phyloP scores from a whole-genome alignment of 1,140 invertebrate species.

The Cyclina sinensis region DNA sequence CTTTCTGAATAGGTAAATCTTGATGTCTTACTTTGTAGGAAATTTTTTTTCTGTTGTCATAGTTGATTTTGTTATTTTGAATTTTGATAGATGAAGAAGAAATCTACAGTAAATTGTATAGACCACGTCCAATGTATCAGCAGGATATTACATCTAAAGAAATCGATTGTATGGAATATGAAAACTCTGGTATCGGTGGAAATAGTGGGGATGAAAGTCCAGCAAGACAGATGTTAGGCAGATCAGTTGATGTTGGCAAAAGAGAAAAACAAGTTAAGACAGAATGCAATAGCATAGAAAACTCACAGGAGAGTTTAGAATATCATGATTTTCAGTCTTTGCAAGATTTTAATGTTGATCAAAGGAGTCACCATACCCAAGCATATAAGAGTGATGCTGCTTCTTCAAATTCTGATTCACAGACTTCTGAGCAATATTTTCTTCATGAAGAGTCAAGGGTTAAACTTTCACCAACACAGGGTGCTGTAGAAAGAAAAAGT shows the following conservation, averaged over 20 bases:
- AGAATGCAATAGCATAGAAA: not conserved
- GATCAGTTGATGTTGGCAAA: not conserved
- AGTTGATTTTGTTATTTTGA: too few relatives aligned
- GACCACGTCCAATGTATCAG: conserved; percentile 43
- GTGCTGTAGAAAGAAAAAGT: not conserved
- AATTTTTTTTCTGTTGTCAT: too few relatives aligned
- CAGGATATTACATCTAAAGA: not conserved
- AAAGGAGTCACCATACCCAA: too few relatives aligned
- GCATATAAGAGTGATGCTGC: too few relatives aligned
- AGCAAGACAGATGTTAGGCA: not conserved
- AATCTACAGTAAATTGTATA: conserved; percentile 42
- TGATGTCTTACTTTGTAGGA: too few relatives aligned
- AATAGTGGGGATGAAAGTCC: not conserved
- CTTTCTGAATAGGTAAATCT: too few relatives aligned
- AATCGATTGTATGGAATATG: not conserved
- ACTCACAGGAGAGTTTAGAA: not conserved
- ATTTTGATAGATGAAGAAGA: conserved; percentile 47
- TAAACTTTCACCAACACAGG: not conserved
- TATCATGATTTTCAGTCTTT: not conserved
- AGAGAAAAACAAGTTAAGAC: not conserved
- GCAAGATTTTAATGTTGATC: not conserved
- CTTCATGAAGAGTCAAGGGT: not conserved
- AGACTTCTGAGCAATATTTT: conserved; percentile 14
- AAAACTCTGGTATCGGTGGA: not conserved
- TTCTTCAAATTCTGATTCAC: not conserved